Evolutionary conservation across 2,797 vertebrate genomes (phyloP).

Genomic region (Sebastiscus tertius): DNA sequence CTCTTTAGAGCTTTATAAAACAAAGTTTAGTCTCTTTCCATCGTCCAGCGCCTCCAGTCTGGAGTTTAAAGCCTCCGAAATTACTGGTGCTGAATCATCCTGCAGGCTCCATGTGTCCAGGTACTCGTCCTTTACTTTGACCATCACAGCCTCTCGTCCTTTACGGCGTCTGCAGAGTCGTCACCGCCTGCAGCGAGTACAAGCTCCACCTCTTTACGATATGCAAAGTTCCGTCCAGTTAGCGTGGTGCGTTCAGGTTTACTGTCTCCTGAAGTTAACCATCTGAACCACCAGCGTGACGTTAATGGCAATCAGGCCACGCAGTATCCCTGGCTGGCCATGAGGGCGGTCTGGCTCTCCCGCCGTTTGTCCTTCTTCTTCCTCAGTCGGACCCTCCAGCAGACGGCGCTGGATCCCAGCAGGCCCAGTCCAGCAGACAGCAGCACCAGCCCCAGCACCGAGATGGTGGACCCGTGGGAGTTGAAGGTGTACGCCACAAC

Average conservation of each 20-base stretch:
- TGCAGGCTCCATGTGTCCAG: not conserved
- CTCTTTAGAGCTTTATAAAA: not conserved
- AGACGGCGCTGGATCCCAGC: conserved; percentile 86
- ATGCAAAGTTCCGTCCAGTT: not conserved
- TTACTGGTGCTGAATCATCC: not conserved
- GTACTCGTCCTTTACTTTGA: not conserved
- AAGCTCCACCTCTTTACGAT: not conserved
- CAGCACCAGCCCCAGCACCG: conserved; percentile 89
- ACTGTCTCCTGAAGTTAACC: not conserved
- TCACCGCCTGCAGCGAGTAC: not conserved
- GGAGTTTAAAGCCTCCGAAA: not conserved
- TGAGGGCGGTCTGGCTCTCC: conserved; percentile 89
- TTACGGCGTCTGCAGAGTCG: not conserved
- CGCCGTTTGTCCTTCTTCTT: conserved; percentile 85
- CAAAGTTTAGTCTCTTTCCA: not conserved
- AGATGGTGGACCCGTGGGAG: conserved; percentile 92
- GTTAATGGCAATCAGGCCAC: conserved; percentile 19
- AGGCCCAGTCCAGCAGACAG: conserved; percentile 86
- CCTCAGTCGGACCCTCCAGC: conserved; percentile 85
- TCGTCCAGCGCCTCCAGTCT: not conserved
- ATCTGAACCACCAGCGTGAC: not conserved
- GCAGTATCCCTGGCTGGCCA: conserved; percentile 77
- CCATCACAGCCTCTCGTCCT: not conserved
- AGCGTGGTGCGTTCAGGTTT: not conserved
- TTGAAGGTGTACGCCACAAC: conserved; percentile 92